A percentile compares a stretch with the other conserved stretches of the same genome.
Evolutionary conservation across 2,888 invertebrate genomes (phyloP).

Genomic region (Patella caerulea): DNA sequence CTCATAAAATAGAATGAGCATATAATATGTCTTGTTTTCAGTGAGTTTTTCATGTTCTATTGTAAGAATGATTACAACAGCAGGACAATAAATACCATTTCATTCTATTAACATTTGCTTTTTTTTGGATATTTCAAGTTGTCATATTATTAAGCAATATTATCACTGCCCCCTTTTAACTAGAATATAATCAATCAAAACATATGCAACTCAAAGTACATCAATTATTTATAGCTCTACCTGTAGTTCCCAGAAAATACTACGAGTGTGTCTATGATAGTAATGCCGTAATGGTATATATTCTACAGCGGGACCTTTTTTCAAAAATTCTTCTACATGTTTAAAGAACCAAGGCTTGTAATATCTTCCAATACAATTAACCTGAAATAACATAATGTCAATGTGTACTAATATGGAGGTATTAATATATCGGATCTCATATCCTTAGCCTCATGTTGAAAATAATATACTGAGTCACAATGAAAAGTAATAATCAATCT

Average conservation of each 20-base stretch:
- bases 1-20: no score
- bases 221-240: conserved; percentile 67
- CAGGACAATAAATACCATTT: not conserved
- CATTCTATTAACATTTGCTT: not conserved
- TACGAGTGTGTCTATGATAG: conserved; percentile 85
- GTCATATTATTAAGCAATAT: not conserved
- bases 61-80: no score
- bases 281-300: conserved; percentile 86
- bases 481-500: no score
- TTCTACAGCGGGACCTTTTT: conserved; percentile 73
- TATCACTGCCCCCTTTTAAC: not conserved
- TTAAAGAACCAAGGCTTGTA: conserved; percentile 89
- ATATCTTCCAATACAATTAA: conserved; percentile 83
- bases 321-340: conserved; percentile 78
- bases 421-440: not conserved
- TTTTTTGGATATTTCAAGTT: not conserved
- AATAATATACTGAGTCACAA: no score
- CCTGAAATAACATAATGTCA: conserved; percentile 70
- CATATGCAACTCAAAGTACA: not conserved
- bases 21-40: no score
- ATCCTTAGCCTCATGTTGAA: not conserved
- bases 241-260: conserved; percentile 88
- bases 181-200: not conserved
- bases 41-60: no score
- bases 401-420: not conserved